Percentiles rank a stretch among this genome's conserved stretches.
These are phyloP conservation scores for Microtus pennsylvanicus DNA, from an alignment of 2,113 vertebrate species.

Conservation along the genomic window DNA sequence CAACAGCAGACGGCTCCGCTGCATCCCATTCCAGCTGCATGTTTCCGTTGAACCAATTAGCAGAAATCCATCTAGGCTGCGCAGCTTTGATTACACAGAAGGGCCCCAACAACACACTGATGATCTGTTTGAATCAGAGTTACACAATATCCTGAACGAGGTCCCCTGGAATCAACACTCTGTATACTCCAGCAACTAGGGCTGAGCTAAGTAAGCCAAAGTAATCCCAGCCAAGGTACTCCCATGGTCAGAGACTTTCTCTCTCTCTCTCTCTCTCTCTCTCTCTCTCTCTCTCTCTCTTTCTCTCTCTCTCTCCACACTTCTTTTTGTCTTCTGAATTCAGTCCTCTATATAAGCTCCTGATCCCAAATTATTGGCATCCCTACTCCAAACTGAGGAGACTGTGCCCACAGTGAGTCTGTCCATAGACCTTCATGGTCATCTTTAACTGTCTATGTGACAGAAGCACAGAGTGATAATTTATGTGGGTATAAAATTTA, in stretches of 20 bases:
- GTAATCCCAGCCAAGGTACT: neutral
- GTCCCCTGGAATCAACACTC: neutral
- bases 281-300: neutral
- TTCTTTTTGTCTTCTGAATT: neutral
- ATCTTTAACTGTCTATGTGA: neutral
- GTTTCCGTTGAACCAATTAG: constrained; percentile 55
- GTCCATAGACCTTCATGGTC: neutral
- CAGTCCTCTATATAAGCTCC: neutral
- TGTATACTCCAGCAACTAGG: neutral
- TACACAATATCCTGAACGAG: neutral
- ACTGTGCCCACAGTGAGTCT: neutral
- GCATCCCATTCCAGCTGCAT: constrained; percentile 34
- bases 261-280: neutral
- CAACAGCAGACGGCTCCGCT: neutral
- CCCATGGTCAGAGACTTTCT: neutral
- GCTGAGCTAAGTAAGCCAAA: neutral
- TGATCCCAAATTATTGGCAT: neutral
- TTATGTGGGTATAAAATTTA: neutral
- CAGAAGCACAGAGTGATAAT: neutral
- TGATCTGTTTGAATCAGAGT: constrained; percentile 23
- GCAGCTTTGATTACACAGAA: constrained; percentile 70
- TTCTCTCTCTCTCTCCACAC: neutral
- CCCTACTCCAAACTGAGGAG: neutral
- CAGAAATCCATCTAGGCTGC: constrained; percentile 41
- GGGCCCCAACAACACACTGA: constrained; percentile 27